Base-by-base conservation (phyloP, 2,888 invertebrate genomes). In the Furcula furcula region DNA sequence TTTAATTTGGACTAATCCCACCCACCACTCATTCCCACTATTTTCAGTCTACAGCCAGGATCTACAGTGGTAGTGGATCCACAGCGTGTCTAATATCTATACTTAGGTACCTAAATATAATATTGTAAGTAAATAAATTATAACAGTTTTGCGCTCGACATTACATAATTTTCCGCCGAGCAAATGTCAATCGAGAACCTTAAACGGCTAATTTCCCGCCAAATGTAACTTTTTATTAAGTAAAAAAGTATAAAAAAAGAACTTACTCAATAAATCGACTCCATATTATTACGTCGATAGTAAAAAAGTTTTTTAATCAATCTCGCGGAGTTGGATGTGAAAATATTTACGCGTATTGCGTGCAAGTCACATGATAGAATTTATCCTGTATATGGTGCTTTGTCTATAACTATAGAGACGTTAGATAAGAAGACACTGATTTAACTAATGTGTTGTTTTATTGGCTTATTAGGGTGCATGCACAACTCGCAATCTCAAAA, bases 291-390 rank as follows among this genome's bases (percentile, higher is more conserved):
- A 50, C 16, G 22, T 46, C 36, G 41, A 47, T 37, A 46, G 46
- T 59, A 57, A 62, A 62, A 51, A 61, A 62, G 48, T 62, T 62
- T 57, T 57, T 61, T 54, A 59, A 61, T 61, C 61, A 61, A 62
- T 62, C 56, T 45, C 34, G 31, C 18, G n/a, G 38, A 52, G 33
- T 47, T 37, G 30, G 9, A 33, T 18, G 40, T 38, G 45, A 50
- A 40, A 55, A 52, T 55, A 37, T 60, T 56, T 55, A 49, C 46
- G 43, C 11, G 40, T 46, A 47, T 51, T 46, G 50, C 35, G 43
- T 43, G 40, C 34, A 46, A 55, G 45, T 46, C 19, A 57, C 48
- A 57, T 44, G 38, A 38, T 48, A 51, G 43, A 59, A 51, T 46
- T 46, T 14, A 35, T 44, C 38, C 46, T 29, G 27, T 27, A 15